Percentiles rank a stretch among this genome's conserved stretches.
Evolutionary conservation across 2,888 invertebrate species (phyloP).

Genomic region (Drosophila conformis): DNA sequence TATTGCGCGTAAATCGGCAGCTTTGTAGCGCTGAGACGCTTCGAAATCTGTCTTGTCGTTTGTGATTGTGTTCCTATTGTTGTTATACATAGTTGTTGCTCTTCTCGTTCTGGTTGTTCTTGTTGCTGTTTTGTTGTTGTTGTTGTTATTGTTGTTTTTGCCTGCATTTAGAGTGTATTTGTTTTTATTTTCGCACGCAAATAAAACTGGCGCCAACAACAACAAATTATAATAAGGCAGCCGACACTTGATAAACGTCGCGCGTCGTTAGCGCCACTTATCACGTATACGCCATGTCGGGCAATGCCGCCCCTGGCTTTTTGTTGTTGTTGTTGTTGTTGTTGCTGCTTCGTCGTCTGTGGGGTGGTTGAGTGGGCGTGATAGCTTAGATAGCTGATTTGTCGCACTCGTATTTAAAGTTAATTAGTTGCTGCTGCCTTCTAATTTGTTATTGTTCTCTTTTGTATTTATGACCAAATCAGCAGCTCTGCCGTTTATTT

Average conservation of each 20-base stretch:
- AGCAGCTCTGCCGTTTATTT: conserved; percentile 23
- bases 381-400: conserved; percentile 32
- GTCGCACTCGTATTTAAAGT: conserved; percentile 11
- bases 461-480: conserved; percentile 12
- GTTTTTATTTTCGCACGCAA: conserved; percentile 74
- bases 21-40: conserved; percentile 37
- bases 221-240: conserved; percentile 55
- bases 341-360: conserved; percentile 11
- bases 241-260: conserved; percentile 75
- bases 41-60: conserved; percentile 39
- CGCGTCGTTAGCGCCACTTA: conserved; percentile 80
- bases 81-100: conserved; percentile 8
- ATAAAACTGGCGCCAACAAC: conserved; percentile 77
- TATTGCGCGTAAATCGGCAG: conserved; percentile 55
- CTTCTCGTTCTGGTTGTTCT: not conserved
- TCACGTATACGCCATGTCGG: conserved; percentile 79
- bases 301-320: conserved; percentile 55
- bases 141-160: conserved; percentile 20
- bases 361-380: conserved; percentile 21
- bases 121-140: conserved; percentile 3
- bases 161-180: conserved; percentile 67
- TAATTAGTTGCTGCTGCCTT: conserved; percentile 25
- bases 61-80: conserved; percentile 39
- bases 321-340: conserved; percentile 4
- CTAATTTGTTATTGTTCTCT: not conserved